phyloP scores from a whole-genome alignment of 1,140 invertebrate species.

The Rhyzopertha dominica region DNA sequence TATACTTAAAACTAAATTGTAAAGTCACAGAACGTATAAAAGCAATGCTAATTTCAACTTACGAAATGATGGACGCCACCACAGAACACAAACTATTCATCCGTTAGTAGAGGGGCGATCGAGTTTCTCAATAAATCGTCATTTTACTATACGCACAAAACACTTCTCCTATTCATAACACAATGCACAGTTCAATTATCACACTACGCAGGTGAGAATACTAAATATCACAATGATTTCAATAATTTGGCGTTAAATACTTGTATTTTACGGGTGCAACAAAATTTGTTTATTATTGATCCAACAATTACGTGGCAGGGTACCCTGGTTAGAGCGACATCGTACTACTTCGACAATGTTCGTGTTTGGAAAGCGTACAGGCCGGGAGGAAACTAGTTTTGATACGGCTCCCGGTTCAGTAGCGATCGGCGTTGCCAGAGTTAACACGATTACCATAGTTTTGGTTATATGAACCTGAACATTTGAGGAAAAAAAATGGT shows the following conservation, averaged over 20 bases:
- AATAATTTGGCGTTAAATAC: constrained; percentile 45
- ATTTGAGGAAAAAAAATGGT: constrained; percentile 3
- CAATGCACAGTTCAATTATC: constrained; percentile 34
- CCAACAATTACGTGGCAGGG: constrained; percentile 42
- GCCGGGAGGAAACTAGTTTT: constrained; percentile 29
- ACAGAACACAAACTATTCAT: too few species aligned
- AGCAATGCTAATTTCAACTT: too few species aligned
- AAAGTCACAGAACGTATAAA: too few species aligned
- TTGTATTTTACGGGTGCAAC: constrained; percentile 39
- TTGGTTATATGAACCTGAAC: background rate
- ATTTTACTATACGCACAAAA: too few species aligned
- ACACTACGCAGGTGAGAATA: constrained; percentile 41
- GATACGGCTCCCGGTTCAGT: constrained; percentile 12
- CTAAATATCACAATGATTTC: constrained; percentile 45
- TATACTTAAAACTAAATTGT: too few species aligned
- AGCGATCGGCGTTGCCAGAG: constrained; percentile 18
- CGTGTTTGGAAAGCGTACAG: constrained; percentile 29
- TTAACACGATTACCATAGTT: background rate
- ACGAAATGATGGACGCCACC: too few species aligned
- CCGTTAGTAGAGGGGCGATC: too few species aligned
- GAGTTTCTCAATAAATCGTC: too few species aligned
- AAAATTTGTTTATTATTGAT: constrained; percentile 37
- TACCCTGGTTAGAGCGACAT: constrained; percentile 15
- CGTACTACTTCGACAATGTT: constrained; percentile 9
- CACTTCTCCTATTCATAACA: too few species aligned